Conservation (phyloP, 2,797 vertebrate species). For the Neosilurus hyrtlii region DNA sequence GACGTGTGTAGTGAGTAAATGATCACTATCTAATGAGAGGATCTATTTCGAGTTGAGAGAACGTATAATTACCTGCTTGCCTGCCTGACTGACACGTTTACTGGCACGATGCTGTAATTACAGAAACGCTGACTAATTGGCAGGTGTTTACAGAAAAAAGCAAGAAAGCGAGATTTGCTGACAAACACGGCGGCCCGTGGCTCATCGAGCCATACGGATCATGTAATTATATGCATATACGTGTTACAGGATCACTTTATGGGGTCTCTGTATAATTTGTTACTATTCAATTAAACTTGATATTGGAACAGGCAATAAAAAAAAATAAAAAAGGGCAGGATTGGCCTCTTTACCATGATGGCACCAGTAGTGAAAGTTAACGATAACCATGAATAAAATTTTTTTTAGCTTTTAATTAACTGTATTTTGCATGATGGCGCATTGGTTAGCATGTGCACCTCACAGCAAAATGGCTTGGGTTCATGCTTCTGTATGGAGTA, state of each 20-base stretch:
- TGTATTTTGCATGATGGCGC: no score
- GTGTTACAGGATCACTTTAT: not conserved
- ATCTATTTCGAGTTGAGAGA: not conserved
- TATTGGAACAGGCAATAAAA: not conserved
- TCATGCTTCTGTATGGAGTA: no score
- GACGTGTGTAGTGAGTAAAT: not conserved
- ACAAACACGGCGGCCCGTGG: not conserved
- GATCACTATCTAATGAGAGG: slow-evolving; percentile 7
- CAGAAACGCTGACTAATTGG: slow-evolving; percentile 58
- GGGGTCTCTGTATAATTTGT: not conserved
- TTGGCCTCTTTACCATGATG: not conserved
- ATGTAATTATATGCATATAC: not conserved
- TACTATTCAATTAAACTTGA: not conserved
- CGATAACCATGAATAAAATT: not conserved
- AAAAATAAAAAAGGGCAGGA: not conserved
- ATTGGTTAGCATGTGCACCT: no score
- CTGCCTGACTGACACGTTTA: slow-evolving; percentile 31
- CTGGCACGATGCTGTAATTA: slow-evolving; percentile 45
- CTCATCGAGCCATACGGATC: not conserved
- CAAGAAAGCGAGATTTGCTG: slow-evolving; percentile 2
- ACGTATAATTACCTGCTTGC: slow-evolving; percentile 13
- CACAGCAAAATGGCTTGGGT: no score
- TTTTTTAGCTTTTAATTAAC: not conserved
- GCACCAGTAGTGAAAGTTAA: not conserved
- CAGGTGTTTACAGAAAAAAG: not conserved